phyloP scores from a whole-genome alignment of 2,113 vertebrate genomes.

The Eubucco bourcierii region DNA sequence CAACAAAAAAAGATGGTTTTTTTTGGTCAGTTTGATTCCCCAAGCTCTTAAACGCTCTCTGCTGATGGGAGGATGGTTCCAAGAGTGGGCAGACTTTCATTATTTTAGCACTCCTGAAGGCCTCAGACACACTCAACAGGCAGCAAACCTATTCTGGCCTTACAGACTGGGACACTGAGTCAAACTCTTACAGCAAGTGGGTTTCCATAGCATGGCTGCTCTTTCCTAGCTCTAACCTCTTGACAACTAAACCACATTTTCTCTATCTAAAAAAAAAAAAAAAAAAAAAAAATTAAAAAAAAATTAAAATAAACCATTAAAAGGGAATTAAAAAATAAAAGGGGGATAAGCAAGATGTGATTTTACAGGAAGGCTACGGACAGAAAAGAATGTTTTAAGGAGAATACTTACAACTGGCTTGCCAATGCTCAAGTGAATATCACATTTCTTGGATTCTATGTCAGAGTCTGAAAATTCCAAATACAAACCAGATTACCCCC shows the following conservation, averaged over 20 bases:
- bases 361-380: not conserved
- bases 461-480: slow-evolving; percentile 74
- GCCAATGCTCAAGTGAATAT: slow-evolving; percentile 68
- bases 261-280: not conserved
- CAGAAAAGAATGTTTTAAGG: not conserved
- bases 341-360: not conserved
- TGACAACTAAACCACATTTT: not conserved
- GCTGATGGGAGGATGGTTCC: not conserved
- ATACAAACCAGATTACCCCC: slow-evolving; percentile 37
- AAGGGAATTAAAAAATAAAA: not conserved
- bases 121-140: not conserved
- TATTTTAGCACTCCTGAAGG: not conserved
- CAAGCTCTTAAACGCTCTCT: not conserved
- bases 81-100: not conserved
- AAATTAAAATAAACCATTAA: not conserved
- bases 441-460: slow-evolving; percentile 72
- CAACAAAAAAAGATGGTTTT: not conserved
- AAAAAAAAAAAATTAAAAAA: not conserved
- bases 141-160: not conserved
- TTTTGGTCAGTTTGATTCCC: not conserved
- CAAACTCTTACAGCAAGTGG: not conserved
- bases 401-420: slow-evolving; percentile 79
- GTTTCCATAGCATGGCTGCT: not conserved
- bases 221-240: not conserved
- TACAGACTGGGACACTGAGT: not conserved